A percentile compares a stretch with the other conserved stretches of the same genome.
These are phyloP conservation scores for Saccostrea cuccullata DNA, from an alignment of 1,140 invertebrate species.

Conservation along the genomic window DNA sequence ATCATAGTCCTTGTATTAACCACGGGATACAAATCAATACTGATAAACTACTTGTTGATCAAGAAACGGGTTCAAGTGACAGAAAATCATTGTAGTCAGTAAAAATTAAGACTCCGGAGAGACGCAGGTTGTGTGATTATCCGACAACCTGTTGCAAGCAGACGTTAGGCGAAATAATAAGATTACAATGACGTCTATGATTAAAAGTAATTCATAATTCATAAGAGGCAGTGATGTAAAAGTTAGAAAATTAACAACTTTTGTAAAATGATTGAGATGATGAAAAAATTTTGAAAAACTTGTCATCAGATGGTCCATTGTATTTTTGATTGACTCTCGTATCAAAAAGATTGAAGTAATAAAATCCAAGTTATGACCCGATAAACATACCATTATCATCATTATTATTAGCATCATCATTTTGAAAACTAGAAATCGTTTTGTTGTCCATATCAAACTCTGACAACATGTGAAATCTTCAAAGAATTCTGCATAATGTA, in stretches of 20 bases:
- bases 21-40: not conserved
- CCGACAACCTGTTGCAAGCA: conserved; percentile 29
- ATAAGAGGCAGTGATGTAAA: conserved; percentile 27
- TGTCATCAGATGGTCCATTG: conserved; percentile 11
- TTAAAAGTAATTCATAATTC: conserved; percentile 35
- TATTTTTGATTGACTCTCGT: not conserved
- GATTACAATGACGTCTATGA: conserved; percentile 13
- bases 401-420: not conserved
- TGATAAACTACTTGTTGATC: conserved; percentile 25
- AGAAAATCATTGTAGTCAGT: conserved; percentile 21
- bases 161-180: conserved; percentile 34
- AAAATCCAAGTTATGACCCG: not conserved
- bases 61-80: conserved; percentile 36
- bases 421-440: not conserved
- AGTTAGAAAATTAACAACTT: conserved; percentile 12
- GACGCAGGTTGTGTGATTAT: conserved; percentile 25
- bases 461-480: not conserved
- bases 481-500: not conserved
- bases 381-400: not conserved
- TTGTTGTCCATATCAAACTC: no score
- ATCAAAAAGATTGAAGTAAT: not conserved
- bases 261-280: not conserved
- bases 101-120: conserved; percentile 11
- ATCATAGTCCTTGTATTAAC: not conserved
- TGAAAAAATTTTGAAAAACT: not conserved